Base-by-base conservation (phyloP, 2,888 invertebrate species). In the Glaucopsyche alexis region DNA sequence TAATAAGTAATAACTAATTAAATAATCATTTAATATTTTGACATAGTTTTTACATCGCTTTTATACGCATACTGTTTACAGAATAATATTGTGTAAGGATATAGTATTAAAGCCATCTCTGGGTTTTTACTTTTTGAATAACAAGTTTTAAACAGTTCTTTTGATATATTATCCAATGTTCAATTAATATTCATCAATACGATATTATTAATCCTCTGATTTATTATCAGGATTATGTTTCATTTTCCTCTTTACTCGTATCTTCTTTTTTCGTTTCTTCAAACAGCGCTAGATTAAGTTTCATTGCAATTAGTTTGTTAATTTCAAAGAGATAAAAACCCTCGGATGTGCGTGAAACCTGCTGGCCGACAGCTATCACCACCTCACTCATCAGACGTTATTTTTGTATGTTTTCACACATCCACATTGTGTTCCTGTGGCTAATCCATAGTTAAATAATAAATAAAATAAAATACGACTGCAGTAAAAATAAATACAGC, bases 401-500 rank as follows among this genome's bases (percentile, higher is more conserved):
- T 79, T 79, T 81, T 81, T 80, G 80, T 80, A 79, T 80, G 76
- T 78, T 81, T 82, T 82, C 81, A 80, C 79, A 80, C 77, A 80
- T 78, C 86, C 86, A 83, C 80, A 85, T 87, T 89, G 88, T 90
- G 88, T 90, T 90, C 89, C 86, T 85, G 84, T 87, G 87, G 87
- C 87, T 87, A 85, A 87, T 84, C 83, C 85, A 87, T 87, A 87
- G 84, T 82, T 87, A 86, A 87, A 82, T 85, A 87, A 85, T 82
- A 82, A 83, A 85, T 82, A 83, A 84, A 87, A 82, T 81, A 83
- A 85, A 83, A 85, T 82, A 87, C 81, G 91, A 91, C 90, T 91
- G 90, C 91, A 89, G 87, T 86, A 87, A 87, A 88, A 86, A 87
- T 87, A 85, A 89, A 85, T 85, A 84, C 86, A 85, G 86, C 83